phyloP scores from a whole-genome alignment of 2,797 vertebrate species.

The Enteromius afrohamiltoni region DNA sequence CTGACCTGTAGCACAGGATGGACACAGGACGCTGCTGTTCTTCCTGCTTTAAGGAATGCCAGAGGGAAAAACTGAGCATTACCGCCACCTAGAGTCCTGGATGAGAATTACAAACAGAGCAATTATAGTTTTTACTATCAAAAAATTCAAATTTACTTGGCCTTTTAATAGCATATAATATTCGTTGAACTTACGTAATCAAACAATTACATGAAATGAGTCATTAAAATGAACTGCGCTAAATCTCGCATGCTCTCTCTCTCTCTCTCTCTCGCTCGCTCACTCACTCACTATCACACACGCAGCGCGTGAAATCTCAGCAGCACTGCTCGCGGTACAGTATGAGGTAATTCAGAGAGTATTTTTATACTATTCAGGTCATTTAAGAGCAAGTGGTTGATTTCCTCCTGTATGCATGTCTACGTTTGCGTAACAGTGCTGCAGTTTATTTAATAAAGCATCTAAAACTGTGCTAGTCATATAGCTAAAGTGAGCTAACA shows the following conservation, averaged over 20 bases:
- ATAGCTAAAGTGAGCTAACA: neutral
- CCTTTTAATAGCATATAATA: neutral
- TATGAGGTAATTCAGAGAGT: slow-evolving; percentile 67
- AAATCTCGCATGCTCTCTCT: neutral
- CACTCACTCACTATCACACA: neutral
- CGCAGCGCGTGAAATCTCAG: slow-evolving; percentile 64
- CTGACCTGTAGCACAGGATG: neutral
- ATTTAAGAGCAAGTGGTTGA: neutral
- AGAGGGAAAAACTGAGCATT: neutral
- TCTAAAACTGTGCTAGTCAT: neutral
- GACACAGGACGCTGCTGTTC: neutral
- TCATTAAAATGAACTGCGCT: neutral
- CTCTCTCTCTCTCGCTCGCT: neutral
- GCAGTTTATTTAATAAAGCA: slow-evolving; percentile 5
- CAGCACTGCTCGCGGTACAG: slow-evolving; percentile 53
- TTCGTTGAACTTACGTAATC: neutral
- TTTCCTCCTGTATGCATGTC: neutral
- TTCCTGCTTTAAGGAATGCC: slow-evolving; percentile 1
- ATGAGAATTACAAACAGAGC: neutral
- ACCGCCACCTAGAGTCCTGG: slow-evolving; percentile 39
- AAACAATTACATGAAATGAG: neutral
- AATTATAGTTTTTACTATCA: neutral
- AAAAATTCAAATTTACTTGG: neutral
- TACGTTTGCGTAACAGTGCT: neutral
- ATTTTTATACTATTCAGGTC: slow-evolving; percentile 12